Percentiles rank a stretch among this genome's conserved stretches.
Conservation (phyloP, 2,888 invertebrate species). For the Oligia latruncula region DNA sequence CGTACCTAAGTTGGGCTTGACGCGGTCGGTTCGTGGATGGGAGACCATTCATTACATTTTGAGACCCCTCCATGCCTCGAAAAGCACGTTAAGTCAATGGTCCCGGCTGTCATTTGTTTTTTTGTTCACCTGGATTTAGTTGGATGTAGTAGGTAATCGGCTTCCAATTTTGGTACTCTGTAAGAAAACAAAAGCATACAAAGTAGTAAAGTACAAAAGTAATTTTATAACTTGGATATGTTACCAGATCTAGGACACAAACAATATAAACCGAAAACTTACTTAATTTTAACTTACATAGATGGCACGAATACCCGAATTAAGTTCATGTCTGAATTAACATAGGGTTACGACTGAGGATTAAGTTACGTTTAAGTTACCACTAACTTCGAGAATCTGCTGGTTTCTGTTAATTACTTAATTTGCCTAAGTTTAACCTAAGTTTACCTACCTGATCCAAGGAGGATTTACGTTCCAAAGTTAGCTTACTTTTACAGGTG, state of each 20-base stretch:
- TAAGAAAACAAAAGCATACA: background rate
- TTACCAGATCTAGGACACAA: slow-evolving; percentile 15
- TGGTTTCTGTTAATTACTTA: slow-evolving; percentile 60
- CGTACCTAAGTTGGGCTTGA: too few relatives aligned
- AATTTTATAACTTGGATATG: slow-evolving; percentile 16
- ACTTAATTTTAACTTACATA: slow-evolving; percentile 50
- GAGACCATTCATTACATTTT: background rate
- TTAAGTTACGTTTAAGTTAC: slow-evolving; percentile 60
- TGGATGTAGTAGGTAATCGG: background rate
- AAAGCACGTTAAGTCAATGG: background rate
- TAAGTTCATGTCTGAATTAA: slow-evolving; percentile 54
- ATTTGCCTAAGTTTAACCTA: slow-evolving; percentile 50
- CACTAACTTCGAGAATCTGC: slow-evolving; percentile 49
- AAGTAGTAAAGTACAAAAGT: slow-evolving; percentile 12
- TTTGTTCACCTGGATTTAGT: background rate
- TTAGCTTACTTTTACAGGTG: slow-evolving; percentile 22
- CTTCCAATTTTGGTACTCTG: background rate
- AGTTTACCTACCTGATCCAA: slow-evolving; percentile 41
- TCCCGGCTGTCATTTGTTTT: background rate
- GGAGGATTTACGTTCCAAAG: slow-evolving; percentile 15
- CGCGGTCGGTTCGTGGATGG: background rate
- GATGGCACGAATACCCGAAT: slow-evolving; percentile 39
- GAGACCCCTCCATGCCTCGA: background rate
- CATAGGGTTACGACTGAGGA: slow-evolving; percentile 59
- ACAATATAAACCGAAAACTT: slow-evolving; percentile 41